phyloP scores from a whole-genome alignment of 1,140 invertebrate genomes.

The Bicyclus anynana region DNA sequence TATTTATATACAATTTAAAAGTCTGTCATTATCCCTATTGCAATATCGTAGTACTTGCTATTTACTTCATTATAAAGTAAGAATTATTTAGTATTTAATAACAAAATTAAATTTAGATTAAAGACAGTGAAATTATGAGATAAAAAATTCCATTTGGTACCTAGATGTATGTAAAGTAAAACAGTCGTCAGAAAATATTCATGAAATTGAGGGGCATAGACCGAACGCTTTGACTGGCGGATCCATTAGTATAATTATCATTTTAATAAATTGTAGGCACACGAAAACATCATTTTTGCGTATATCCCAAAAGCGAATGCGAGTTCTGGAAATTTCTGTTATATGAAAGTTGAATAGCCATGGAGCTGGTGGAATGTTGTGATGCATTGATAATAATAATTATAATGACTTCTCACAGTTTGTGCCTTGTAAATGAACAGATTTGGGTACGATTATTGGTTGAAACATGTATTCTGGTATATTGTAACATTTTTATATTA shows the following conservation, averaged over 20 bases:
- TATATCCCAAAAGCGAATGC: not conserved
- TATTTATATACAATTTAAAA: no score
- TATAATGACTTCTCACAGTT: no score
- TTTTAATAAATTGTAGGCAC: conserved; percentile 7
- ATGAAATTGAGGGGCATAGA: not conserved
- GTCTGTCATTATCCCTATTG: no score
- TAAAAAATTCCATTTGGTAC: not conserved
- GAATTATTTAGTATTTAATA: no score
- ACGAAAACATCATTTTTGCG: conserved; percentile 7
- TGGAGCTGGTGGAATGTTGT: not conserved
- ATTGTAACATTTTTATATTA: no score
- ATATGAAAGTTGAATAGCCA: not conserved
- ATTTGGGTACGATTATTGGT: no score
- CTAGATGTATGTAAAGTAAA: not conserved
- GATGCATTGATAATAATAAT: not conserved
- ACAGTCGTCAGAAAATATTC: conserved; percentile 3
- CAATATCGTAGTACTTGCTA: no score
- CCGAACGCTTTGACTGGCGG: not conserved
- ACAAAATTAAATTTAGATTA: not conserved
- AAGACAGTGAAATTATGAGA: not conserved
- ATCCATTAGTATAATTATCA: conserved; percentile 7
- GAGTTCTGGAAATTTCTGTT: not conserved
- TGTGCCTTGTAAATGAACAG: no score
- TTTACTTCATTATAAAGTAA: no score
- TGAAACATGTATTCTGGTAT: no score